A percentile compares a stretch with the other conserved stretches of the same genome.
phyloP scores from a whole-genome alignment of 2,113 vertebrate species.

The Oenanthe melanoleuca region DNA sequence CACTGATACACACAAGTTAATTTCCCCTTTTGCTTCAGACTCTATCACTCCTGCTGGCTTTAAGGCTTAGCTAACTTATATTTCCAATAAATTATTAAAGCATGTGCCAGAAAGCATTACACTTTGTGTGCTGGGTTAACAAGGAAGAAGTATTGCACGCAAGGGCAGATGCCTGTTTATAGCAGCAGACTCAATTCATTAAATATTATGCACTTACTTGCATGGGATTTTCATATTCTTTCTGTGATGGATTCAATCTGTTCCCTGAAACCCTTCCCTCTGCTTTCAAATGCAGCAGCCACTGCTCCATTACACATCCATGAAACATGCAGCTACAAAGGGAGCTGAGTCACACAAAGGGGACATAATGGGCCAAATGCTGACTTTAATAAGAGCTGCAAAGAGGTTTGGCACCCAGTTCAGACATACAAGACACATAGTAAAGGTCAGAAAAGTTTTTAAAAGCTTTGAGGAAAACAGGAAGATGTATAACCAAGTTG shows the following conservation, averaged over 20 bases:
- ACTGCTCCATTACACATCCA: conserved; percentile 57
- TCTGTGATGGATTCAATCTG: conserved; percentile 50
- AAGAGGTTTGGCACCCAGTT: conserved; percentile 4
- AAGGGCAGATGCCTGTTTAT: conserved; percentile 37
- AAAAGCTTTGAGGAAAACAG: conserved; percentile 48
- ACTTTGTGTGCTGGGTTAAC: conserved; percentile 26
- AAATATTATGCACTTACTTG: conserved; percentile 23
- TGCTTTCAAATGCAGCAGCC: conserved; percentile 32
- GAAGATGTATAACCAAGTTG: conserved; percentile 35
- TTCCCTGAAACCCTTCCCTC: conserved; percentile 2
- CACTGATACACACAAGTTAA: not conserved
- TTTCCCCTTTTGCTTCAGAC: not conserved
- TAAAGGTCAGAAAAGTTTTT: conserved; percentile 41
- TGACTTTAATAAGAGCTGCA: not conserved
- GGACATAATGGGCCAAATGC: not conserved
- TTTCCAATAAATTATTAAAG: conserved; percentile 54
- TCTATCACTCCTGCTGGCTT: not conserved
- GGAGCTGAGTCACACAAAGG: conserved; percentile 26
- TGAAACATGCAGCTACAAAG: conserved; percentile 45
- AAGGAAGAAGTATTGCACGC: conserved; percentile 21
- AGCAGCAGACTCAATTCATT: conserved; percentile 46
- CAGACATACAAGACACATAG: conserved; percentile 1
- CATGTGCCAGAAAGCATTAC: conserved; percentile 25
- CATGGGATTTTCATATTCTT: conserved; percentile 35
- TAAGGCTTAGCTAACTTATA: conserved; percentile 23